These are phyloP conservation scores for Nesoenas mayeri DNA, from an alignment of 2,113 vertebrate genomes.

Conservation along the genomic window DNA sequence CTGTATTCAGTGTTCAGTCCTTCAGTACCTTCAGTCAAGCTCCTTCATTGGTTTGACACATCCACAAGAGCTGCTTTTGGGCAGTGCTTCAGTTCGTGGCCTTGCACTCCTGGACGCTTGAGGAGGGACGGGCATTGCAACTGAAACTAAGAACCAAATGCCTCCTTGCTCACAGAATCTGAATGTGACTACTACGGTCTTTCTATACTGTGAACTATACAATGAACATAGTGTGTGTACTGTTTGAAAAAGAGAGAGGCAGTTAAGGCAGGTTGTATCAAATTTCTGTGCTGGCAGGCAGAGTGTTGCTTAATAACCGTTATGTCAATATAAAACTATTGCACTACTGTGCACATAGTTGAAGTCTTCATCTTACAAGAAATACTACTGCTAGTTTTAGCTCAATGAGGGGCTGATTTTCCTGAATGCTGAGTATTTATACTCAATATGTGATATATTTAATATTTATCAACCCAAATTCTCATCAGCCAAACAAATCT, in stretches of 20 bases:
- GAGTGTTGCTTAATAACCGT: background rate
- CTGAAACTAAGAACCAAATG: background rate
- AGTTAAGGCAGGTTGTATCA: background rate
- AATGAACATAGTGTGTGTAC: slow-evolving; percentile 28
- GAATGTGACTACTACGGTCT: background rate
- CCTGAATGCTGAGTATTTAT: background rate
- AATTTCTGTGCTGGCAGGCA: slow-evolving; percentile 17
- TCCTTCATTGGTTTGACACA: background rate
- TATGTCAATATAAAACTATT: slow-evolving; percentile 36
- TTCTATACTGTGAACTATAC: background rate
- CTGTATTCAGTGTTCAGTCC: background rate
- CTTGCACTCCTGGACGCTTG: background rate
- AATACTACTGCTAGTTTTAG: background rate
- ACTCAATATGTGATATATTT: background rate
- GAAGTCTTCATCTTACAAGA: background rate
- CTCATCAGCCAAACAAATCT: background rate
- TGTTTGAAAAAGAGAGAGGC: background rate
- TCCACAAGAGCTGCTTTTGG: background rate
- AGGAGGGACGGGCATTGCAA: background rate
- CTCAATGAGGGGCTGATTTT: background rate
- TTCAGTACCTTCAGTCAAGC: background rate
- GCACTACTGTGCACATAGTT: background rate
- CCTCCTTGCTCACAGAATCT: background rate
- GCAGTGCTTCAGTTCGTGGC: background rate
- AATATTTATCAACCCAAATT: background rate